These are phyloP conservation scores for Garrulus glandarius DNA, from an alignment of 2,797 vertebrate species.

Conservation along the genomic window DNA sequence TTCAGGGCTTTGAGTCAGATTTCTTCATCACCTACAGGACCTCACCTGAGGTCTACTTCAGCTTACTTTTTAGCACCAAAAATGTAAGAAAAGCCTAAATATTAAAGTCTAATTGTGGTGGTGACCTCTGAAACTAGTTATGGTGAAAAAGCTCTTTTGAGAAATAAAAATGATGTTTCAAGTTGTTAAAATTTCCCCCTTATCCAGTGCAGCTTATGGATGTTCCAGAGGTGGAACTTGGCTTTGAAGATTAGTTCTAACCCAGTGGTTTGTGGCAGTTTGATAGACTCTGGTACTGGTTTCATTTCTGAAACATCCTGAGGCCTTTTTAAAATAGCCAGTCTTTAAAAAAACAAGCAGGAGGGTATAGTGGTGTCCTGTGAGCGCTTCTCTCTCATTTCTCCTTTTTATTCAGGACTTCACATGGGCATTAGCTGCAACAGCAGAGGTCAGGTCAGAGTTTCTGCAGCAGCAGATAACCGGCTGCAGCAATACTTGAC, in stretches of 20 bases:
- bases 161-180: neutral
- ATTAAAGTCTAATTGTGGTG: neutral
- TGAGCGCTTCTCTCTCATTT: neutral
- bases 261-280: neutral
- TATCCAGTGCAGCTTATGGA: neutral
- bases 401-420: neutral
- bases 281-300: neutral
- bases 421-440: rapidly evolving
- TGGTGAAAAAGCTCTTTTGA: neutral
- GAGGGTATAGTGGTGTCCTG: neutral
- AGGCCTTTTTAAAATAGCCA: neutral
- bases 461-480: neutral
- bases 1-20: neutral
- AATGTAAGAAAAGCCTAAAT: neutral
- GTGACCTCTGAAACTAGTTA: neutral
- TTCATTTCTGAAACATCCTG: neutral
- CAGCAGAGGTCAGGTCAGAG: neutral
- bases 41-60: neutral
- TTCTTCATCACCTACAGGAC: neutral
- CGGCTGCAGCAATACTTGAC: neutral
- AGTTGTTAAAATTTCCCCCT: neutral
- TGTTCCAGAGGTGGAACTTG: neutral
- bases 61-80: neutral
- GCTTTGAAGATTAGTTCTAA: neutral
- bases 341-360: neutral